Conservation (phyloP, 1,140 invertebrate genomes). For the Diuraphis noxia region DNA sequence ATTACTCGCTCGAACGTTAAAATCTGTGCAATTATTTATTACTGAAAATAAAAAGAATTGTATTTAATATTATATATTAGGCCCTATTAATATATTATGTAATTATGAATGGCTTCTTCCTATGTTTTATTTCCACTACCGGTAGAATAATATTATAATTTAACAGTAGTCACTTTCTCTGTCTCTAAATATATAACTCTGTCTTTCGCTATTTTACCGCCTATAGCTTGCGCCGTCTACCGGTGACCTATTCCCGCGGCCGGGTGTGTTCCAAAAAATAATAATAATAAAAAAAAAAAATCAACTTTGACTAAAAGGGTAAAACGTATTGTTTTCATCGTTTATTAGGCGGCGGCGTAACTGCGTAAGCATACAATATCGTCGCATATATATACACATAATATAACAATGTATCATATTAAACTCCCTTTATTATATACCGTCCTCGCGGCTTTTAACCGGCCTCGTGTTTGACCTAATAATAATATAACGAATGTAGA, state of each 20-base stretch:
- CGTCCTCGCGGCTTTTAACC: background rate
- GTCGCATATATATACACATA: background rate
- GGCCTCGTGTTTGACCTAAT: slow-evolving; percentile 43
- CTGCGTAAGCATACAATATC: background rate
- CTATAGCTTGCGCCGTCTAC: slow-evolving; percentile 15
- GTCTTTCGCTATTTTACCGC: background rate
- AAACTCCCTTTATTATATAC: background rate
- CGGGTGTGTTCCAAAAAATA: background rate
- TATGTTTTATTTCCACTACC: background rate
- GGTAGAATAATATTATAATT: background rate
- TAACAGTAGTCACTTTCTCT: background rate
- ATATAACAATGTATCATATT: background rate
- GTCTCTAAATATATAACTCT: background rate
- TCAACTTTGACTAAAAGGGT: slow-evolving; percentile 2
- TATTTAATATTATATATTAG: background rate
- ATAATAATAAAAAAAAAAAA: slow-evolving; percentile 29
- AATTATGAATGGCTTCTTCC: background rate
- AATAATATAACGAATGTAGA: slow-evolving; percentile 1
- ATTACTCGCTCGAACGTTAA: background rate
- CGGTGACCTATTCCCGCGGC: slow-evolving; percentile 37
- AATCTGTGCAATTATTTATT: background rate
- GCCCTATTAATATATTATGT: background rate
- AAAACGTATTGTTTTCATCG: slow-evolving; percentile 27
- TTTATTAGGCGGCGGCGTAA: background rate
- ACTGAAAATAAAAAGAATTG: background rate